Evolutionary conservation across 64 coral and sea anemone species (phyloP), one percentile per base, ranked within the genome.

Genomic region (Stichodactyla mertensii): DNA sequence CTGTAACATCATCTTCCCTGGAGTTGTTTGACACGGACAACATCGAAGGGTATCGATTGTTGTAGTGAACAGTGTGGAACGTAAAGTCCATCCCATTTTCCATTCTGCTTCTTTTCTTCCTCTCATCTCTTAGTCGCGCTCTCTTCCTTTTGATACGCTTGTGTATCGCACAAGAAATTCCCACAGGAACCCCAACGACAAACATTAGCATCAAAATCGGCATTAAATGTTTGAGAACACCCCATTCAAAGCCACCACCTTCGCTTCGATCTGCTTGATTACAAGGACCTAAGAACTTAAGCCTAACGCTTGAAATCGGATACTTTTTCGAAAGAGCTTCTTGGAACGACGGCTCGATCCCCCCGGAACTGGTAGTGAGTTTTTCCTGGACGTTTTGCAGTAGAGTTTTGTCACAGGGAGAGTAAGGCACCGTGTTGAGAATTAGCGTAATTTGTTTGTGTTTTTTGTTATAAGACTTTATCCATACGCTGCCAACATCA

Each of bases 281-380:
- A 80, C 94, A 96, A 1, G 91, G 78, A 60, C 91, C 94, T 16
- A 96, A 64, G 14, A 89, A 77, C n/a, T 86, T 96, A 19, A 96
- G 27, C 14, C 54, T 27, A 15, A 87, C 94, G 19, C 79, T 78
- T 28, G 64, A 52, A 53, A 96, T 77, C 16, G 60, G 86, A 74
- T 90, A 96, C 55, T 16, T 95, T 51, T 77, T 19, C 10, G 90
- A 81, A 6, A 96, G 69, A 27, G 94, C 94, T 53, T 55, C 79
- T 67, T 92, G 66, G 89, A 96, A 96, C 20, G 85, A 18, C 1
- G 16, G 24, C 24, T 90, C 54, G 3, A 96, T 69, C 36, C 23
- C 61, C 4, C 86, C 86, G 13, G 88, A 59, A 66, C 89, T 80
- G 4, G 85, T 79, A 18, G 87, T 80, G 19, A 96, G 31, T 26